Evolutionary conservation across 2,888 invertebrate species (phyloP).

Genomic region (Melangyna quadrimaculata): DNA sequence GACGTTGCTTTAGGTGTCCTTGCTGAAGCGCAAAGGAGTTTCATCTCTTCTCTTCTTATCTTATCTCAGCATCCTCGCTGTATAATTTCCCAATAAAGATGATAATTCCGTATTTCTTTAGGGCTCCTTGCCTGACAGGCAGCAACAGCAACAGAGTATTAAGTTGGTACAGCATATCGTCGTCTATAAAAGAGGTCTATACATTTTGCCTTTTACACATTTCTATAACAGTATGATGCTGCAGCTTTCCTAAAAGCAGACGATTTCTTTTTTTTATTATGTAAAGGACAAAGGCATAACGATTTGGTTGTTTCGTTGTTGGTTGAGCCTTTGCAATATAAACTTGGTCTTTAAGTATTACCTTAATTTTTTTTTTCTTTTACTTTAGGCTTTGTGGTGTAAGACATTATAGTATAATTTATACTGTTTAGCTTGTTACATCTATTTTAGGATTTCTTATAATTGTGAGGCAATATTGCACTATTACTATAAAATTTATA

Average conservation of each 20-base stretch:
- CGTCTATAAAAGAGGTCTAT: constrained; percentile 47
- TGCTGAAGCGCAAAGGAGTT: constrained; percentile 45
- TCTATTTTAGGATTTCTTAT: neutral
- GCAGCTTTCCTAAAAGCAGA: constrained; percentile 49
- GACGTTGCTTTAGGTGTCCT: neutral
- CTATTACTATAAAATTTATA: neutral
- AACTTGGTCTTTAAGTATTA: neutral
- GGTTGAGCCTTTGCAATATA: neutral
- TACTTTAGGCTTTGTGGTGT: constrained; percentile 3
- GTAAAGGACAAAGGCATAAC: constrained; percentile 54
- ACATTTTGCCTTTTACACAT: constrained; percentile 8
- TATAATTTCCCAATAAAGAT: constrained; percentile 68
- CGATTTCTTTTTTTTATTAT: constrained; percentile 51
- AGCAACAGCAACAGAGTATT: constrained; percentile 31
- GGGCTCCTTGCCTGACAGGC: constrained; percentile 54
- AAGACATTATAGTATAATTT: neutral
- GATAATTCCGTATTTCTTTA: constrained; percentile 64
- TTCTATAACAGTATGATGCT: neutral
- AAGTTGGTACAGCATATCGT: constrained; percentile 24
- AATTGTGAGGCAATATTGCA: constrained; percentile 8
- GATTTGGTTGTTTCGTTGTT: constrained; percentile 9
- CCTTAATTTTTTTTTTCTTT: neutral
- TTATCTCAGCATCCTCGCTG: constrained; percentile 60
- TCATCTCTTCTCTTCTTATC: constrained; percentile 57
- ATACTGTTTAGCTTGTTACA: neutral